Percentiles rank a stretch among this genome's conserved stretches.
phyloP scores from a whole-genome alignment of 2,797 vertebrate species.

The Microhierax caerulescens region DNA sequence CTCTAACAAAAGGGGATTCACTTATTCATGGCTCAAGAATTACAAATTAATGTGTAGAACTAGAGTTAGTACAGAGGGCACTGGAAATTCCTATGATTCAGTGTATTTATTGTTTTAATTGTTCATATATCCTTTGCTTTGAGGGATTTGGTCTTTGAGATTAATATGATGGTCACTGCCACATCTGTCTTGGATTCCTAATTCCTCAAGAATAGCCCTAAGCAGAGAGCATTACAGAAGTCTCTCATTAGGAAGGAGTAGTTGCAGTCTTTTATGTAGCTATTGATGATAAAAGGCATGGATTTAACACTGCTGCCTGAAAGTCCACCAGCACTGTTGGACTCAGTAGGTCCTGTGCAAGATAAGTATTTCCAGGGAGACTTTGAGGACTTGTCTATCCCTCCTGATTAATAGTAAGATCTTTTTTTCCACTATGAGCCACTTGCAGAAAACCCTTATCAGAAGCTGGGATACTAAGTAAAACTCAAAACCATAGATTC shows the following conservation, averaged over 20 bases:
- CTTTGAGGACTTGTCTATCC: not conserved
- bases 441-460: not conserved
- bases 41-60: not conserved
- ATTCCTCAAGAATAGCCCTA: slow-evolving; percentile 30
- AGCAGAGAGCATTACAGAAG: slow-evolving; percentile 26
- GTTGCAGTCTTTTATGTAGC: not conserved
- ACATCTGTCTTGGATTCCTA: slow-evolving; percentile 57
- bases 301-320: not conserved
- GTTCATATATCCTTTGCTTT: slow-evolving; percentile 52
- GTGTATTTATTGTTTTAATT: slow-evolving; percentile 57
- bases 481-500: not conserved
- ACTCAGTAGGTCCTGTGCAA: not conserved
- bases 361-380: not conserved
- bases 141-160: slow-evolving; percentile 40
- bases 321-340: not conserved
- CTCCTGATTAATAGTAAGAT: not conserved
- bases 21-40: slow-evolving; percentile 6
- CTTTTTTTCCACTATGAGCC: not conserved
- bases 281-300: not conserved
- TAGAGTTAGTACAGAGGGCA: not conserved
- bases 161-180: slow-evolving; percentile 21
- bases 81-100: not conserved
- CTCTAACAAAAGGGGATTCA: not conserved
- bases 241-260: slow-evolving; percentile 13
- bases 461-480: not conserved